Percentiles rank a stretch among this genome's conserved stretches.
These are phyloP conservation scores for Dryomyza anilis DNA, from an alignment of 2,888 invertebrate species.

Conservation along the genomic window DNA sequence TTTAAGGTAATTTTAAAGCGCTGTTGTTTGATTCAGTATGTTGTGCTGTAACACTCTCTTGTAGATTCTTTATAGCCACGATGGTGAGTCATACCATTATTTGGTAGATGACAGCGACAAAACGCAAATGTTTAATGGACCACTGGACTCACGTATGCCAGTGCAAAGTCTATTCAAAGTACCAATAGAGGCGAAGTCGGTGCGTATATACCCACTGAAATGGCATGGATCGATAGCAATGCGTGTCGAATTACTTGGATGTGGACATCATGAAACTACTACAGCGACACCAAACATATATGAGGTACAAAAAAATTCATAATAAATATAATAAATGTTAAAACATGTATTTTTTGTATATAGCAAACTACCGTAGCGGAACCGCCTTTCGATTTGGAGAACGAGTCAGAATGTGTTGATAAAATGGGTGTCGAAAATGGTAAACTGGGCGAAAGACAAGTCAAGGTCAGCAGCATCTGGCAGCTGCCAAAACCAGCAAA, in stretches of 20 bases:
- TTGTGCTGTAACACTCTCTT: neutral
- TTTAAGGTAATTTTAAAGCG: conserved; percentile 69
- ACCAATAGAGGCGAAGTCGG: conserved; percentile 76
- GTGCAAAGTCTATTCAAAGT: conserved; percentile 70
- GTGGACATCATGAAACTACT: conserved; percentile 54
- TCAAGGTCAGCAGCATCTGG: conserved; percentile 61
- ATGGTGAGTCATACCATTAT: conserved; percentile 68
- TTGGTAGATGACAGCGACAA: conserved; percentile 64
- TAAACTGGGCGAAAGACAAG: conserved; percentile 68
- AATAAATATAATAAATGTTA: neutral
- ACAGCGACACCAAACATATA: conserved; percentile 25
- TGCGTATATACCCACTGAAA: conserved; percentile 75
- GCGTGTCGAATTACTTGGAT: conserved; percentile 77
- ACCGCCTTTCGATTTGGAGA: conserved; percentile 6
- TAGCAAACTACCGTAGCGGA: neutral
- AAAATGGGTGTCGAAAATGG: conserved; percentile 74
- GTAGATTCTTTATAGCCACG: conserved; percentile 68
- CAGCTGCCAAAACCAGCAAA: conserved; percentile 45
- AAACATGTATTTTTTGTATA: neutral
- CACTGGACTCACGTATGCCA: conserved; percentile 66
- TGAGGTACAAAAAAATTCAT: neutral
- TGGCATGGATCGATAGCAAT: conserved; percentile 76
- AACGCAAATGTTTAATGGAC: conserved; percentile 75
- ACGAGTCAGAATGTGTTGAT: conserved; percentile 67
- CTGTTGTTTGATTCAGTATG: neutral